Evolutionary conservation across 2,113 vertebrate genomes (phyloP), one percentile per base, ranked within the genome.

Genomic region (Eulemur rufifrons): DNA sequence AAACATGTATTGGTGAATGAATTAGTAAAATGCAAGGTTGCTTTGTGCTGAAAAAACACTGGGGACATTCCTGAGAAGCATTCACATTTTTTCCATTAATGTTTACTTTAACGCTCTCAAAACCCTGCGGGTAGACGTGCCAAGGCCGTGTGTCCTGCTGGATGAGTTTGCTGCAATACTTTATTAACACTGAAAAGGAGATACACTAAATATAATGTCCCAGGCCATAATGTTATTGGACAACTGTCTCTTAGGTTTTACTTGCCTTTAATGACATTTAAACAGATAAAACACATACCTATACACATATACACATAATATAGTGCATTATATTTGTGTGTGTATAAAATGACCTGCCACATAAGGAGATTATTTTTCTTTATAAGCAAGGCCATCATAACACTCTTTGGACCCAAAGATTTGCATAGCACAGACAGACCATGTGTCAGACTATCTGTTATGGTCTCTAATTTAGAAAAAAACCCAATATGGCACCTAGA

Each of bases 1-100:
- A 66, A 86, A 78, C 74, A 86, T 27, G 42, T 90, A 96, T n/a
- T 96, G 95, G 96, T 52, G 89, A 96, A 93, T 3, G 71, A 86
- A 96, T 96, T 96, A 94, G 94, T 78, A 87, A 76, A 95, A 97
- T 77, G 63, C 78, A 89, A 86, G 63, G 85, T 45, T 86, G 52
- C 80, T 94, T 42, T 77, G 82, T 54, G 71, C 29, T 68, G 8
- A 64, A 88, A 61, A 73, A 3, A 10, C 45, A 61, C 2, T 0
- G 39, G 92, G 56, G 87, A 91, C 92, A 89, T 15, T 63, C 81
- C 17, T 76, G 83, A 95, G 96, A 88, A 94, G 93, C 86, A 93
- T 0, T 74, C 61, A 54, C 18, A 64, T 56, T 85, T 68, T 20
- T 68, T 25, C 64, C n/a, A 68, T n/a, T 42, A 52, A 45, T 52